Conservation (phyloP, 1,140 invertebrate species). For the Galleria mellonella region DNA sequence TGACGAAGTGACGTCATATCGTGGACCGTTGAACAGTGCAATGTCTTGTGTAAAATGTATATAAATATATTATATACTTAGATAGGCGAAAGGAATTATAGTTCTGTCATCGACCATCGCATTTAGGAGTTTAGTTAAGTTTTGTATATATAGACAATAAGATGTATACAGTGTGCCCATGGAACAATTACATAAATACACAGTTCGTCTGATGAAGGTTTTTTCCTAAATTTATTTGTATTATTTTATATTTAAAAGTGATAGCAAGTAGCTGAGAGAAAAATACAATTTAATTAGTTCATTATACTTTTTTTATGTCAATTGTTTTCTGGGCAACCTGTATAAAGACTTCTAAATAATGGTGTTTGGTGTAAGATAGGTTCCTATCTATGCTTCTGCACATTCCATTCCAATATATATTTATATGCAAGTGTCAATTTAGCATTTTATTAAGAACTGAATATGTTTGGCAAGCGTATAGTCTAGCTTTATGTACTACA, state of each 20-base stretch:
- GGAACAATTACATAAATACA: not conserved
- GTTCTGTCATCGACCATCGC: slow-evolving; percentile 58
- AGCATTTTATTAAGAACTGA: slow-evolving; percentile 34
- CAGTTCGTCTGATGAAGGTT: too few species aligned
- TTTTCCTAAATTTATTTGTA: too few species aligned
- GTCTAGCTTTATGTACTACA: slow-evolving; percentile 1
- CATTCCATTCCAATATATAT: slow-evolving; percentile 63
- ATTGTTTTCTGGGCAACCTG: slow-evolving; percentile 12
- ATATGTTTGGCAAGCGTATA: slow-evolving; percentile 39
- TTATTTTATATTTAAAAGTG: not conserved
- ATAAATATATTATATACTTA: slow-evolving; percentile 49
- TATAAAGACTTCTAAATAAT: slow-evolving; percentile 51
- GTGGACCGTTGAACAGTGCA: slow-evolving; percentile 57
- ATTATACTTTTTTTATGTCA: too few species aligned
- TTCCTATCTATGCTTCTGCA: slow-evolving; percentile 67
- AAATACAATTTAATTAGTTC: not conserved
- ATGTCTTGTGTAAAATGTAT: slow-evolving; percentile 67
- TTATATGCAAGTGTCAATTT: slow-evolving; percentile 69
- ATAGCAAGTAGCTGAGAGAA: not conserved
- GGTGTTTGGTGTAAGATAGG: slow-evolving; percentile 70
- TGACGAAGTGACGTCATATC: slow-evolving; percentile 47
- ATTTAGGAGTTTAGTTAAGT: slow-evolving; percentile 51
- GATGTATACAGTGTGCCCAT: slow-evolving; percentile 5
- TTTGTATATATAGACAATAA: slow-evolving; percentile 58
- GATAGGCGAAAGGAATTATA: slow-evolving; percentile 66